Evolutionary conservation across 2,888 invertebrate genomes (phyloP), one percentile per base, ranked within the genome.

Genomic region (Ophion costatus): DNA sequence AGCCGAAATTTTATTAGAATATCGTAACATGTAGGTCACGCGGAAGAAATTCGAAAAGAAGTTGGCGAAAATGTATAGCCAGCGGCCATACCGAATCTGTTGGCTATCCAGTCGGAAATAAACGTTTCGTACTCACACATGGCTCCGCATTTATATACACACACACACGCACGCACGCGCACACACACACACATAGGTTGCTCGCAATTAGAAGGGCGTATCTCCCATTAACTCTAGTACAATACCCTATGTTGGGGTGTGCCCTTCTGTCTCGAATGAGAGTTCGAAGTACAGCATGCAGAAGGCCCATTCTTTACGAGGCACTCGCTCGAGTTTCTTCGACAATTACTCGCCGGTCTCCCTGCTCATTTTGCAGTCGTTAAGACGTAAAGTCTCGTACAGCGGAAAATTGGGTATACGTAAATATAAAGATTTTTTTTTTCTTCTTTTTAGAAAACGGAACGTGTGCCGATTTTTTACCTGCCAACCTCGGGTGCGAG

Each of bases 311-410:
- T 84, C 29, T 88, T 88, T 82, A 85, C 78, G 84, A 80, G 77
- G 71, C 77, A 85, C 79, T 85, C 67, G 45, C 51, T 80, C 73
- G 75, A 82, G 83, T 85, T 85, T 79, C 81, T 86, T 85, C 79
- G 79, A 82, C 87, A 85, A 88, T 88, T 88, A 88, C 85, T 76
- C 63, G 45, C 67, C 78, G 42, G 75, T 82, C 79, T 82, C 78
- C 75, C 71, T 80, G 66, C 85, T 87, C 83, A 86, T 87, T 88
- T 86, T 66, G 82, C 66, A 84, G 86, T 87, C 84, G 87, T 87
- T 87, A 87, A 87, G 85, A 81, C 82, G 80, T 73, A 83, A 84
- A 87, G 67, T 84, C 73, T 83, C 80, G 79, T 67, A 69, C 81
- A 80, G 77, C 77, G 73, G 84, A 88, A 83, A 85, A 86, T 87